Conservation (phyloP, 2,797 vertebrate genomes). For the Eurystomus glaucurus region DNA sequence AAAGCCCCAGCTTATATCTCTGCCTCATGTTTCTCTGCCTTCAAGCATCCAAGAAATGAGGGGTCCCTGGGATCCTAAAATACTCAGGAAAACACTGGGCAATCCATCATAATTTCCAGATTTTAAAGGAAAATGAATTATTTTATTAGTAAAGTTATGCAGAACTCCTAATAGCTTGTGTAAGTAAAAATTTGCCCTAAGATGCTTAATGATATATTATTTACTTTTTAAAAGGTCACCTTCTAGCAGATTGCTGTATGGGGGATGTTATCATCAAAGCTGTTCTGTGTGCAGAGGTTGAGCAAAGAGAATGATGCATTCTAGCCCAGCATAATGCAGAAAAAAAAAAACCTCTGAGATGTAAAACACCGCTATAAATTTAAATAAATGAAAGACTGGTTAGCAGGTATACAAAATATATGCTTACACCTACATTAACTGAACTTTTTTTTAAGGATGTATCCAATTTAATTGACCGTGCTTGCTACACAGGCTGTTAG, state of each 20-base stretch:
- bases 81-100: background rate
- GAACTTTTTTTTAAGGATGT: background rate
- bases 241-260: background rate
- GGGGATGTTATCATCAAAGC: background rate
- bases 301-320: background rate
- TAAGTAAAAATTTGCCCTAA: background rate
- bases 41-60: background rate
- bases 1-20: fast-evolving
- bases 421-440: background rate
- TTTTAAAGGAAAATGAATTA: background rate
- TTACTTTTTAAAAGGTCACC: background rate
- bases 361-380: background rate
- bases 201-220: background rate
- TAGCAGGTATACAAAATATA: background rate
- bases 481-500: background rate
- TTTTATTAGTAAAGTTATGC: background rate
- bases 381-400: background rate
- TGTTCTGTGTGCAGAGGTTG: fast-evolving
- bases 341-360: background rate
- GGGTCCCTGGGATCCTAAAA: background rate
- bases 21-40: background rate
- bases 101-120: background rate
- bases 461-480: background rate
- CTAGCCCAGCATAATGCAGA: background rate
- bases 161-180: background rate